These are phyloP conservation scores for Acleris emargana DNA, from an alignment of 2,888 invertebrate species.

Conservation along the genomic window DNA sequence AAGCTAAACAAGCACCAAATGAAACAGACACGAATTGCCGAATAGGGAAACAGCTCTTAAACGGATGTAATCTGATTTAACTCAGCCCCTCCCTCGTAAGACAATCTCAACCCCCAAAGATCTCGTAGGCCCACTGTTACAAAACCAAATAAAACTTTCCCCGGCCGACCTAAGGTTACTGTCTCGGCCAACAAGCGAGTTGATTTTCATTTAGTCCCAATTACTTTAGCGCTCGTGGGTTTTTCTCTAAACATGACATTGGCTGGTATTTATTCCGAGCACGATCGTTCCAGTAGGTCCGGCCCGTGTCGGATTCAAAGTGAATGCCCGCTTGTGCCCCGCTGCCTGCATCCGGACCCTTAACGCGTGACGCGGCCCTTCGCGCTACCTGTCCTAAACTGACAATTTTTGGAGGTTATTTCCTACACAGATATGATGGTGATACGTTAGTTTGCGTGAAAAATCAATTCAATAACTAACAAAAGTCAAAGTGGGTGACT, in stretches of 20 bases:
- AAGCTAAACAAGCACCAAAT: no score
- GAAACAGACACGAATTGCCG: no score
- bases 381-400: conserved; percentile 27
- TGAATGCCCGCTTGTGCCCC: conserved; percentile 66
- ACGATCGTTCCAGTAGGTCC: conserved; percentile 60
- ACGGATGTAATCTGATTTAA: no score
- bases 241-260: conserved; percentile 47
- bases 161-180: neutral
- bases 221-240: conserved; percentile 23
- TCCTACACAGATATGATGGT: neutral
- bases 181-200: conserved; percentile 21
- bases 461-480: neutral
- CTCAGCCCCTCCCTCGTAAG: no score
- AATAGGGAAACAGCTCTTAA: no score
- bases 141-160: conserved; percentile 15
- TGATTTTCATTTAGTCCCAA: conserved; percentile 31
- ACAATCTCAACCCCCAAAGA: neutral
- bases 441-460: neutral
- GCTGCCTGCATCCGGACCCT: conserved; percentile 73
- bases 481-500: no score
- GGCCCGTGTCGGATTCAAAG: conserved; percentile 67
- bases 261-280: conserved; percentile 60
- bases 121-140: conserved; percentile 12
- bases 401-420: conserved; percentile 15
- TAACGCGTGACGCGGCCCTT: conserved; percentile 42